phyloP scores from a whole-genome alignment of 2,113 vertebrate genomes.

The Conger conger region DNA sequence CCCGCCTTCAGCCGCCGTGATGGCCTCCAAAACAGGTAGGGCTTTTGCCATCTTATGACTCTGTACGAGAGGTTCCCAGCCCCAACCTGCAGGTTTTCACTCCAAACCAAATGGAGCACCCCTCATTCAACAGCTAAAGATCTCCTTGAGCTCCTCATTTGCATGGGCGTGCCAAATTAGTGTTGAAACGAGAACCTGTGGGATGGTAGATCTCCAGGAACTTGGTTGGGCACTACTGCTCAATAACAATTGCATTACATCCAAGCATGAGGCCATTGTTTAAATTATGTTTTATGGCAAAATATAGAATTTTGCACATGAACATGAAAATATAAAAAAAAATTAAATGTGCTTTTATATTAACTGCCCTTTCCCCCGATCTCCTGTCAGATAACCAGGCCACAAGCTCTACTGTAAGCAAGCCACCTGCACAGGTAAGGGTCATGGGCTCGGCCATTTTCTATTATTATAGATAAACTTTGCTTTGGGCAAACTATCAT shows the following conservation, averaged over 20 bases:
- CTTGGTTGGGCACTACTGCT: too few relatives aligned
- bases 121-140: too few relatives aligned
- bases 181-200: too few relatives aligned
- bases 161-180: too few relatives aligned
- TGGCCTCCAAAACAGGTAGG: constrained; percentile 74
- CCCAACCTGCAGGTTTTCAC: too few relatives aligned
- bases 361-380: not conserved
- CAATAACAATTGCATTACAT: not conserved
- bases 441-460: not conserved
- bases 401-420: constrained; percentile 51
- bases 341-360: not conserved
- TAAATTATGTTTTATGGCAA: too few relatives aligned
- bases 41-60: not conserved
- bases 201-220: too few relatives aligned
- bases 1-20: constrained; percentile 64
- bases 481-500: too few relatives aligned
- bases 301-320: too few relatives aligned
- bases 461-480: not conserved
- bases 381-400: constrained; percentile 66
- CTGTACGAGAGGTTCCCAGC: not conserved
- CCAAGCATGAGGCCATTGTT: too few relatives aligned
- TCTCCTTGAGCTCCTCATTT: too few relatives aligned
- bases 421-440: constrained; percentile 45
- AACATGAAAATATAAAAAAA: too few relatives aligned
- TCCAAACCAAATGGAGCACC: not conserved